These are phyloP conservation scores for Corythoichthys haematopterus DNA, from an alignment of 2,113 vertebrate genomes.

Conservation along the genomic window DNA sequence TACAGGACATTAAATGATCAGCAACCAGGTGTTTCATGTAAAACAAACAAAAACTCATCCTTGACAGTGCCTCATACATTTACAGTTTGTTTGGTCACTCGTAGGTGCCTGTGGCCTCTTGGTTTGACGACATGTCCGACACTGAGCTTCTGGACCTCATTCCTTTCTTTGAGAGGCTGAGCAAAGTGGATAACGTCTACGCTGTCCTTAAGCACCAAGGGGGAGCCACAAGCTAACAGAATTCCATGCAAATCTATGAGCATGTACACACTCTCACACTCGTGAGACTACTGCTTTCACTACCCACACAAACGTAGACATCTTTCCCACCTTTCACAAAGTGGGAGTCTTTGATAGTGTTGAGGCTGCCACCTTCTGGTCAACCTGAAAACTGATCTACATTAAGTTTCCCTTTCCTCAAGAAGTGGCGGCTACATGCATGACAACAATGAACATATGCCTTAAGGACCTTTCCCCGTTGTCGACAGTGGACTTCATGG, in stretches of 20 bases:
- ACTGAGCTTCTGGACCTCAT: constrained; percentile 93
- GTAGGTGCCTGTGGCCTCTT: constrained; percentile 94
- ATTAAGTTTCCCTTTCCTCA: neutral
- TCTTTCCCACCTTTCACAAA: constrained; percentile 7
- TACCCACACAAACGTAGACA: constrained; percentile 28
- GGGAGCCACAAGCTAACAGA: constrained; percentile 81
- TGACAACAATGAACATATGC: neutral
- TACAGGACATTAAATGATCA: neutral
- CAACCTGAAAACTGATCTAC: constrained; percentile 20
- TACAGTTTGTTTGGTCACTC: neutral
- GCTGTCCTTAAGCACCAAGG: constrained; percentile 89
- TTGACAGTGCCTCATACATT: neutral
- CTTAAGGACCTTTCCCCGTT: neutral
- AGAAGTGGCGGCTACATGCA: neutral
- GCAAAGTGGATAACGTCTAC: constrained; percentile 91
- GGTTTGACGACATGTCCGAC: constrained; percentile 98
- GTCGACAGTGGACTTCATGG: neutral
- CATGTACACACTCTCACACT: constrained; percentile 7
- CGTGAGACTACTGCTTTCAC: constrained; percentile 27
- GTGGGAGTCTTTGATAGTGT: neutral
- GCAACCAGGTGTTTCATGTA: neutral
- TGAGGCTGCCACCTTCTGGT: constrained; percentile 38
- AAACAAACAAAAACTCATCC: neutral
- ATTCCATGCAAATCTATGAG: neutral
- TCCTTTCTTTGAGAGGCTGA: constrained; percentile 95